Percentiles rank a stretch among this genome's conserved stretches.
These are phyloP conservation scores for Sus scrofa DNA, from an alignment of 2,113 vertebrate species.

Conservation along the genomic window T2T-Sscrofa CM000813.6:156739501-156740000, in stretches of 20 bases:
- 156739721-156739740: background rate
- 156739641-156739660: constrained; percentile 52
- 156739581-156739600: background rate
- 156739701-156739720: background rate
- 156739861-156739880: background rate
- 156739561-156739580: constrained; percentile 56
- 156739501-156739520: constrained; percentile 71
- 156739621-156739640: constrained; percentile 68
- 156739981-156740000: background rate
- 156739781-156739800: background rate
- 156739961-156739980: background rate
- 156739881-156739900: background rate
- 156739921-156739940: background rate
- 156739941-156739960: background rate
- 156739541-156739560: constrained; percentile 43
- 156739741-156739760: background rate
- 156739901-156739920: background rate
- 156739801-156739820: background rate
- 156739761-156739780: background rate
- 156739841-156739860: background rate
- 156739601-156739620: constrained; percentile 61
- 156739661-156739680: background rate
- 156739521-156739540: constrained; percentile 77
- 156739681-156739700: constrained; percentile 21
- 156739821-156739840: background rate